phyloP scores from a whole-genome alignment of 2,888 invertebrate species.

The Drosophila anomalata region DNA sequence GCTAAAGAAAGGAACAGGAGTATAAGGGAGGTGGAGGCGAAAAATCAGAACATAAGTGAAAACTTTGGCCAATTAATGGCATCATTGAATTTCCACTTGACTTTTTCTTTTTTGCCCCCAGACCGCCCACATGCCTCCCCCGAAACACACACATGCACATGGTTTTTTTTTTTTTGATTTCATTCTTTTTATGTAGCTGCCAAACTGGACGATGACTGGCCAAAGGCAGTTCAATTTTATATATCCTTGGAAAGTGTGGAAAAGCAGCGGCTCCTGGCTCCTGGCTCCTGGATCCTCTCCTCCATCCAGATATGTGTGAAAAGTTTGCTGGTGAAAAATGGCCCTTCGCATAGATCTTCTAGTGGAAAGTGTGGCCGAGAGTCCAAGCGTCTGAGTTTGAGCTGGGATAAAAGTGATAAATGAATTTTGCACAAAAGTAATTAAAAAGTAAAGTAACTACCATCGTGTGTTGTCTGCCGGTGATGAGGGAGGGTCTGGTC shows the following conservation, averaged over 20 bases:
- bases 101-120: constrained; percentile 59
- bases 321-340: constrained; percentile 77
- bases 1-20: neutral
- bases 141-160: neutral
- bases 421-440: constrained; percentile 80
- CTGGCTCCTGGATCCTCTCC: neutral
- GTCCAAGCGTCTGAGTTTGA: constrained; percentile 56
- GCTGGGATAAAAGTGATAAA: constrained; percentile 80
- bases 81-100: constrained; percentile 81
- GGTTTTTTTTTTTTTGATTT: constrained; percentile 20
- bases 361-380: constrained; percentile 37
- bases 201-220: constrained; percentile 78
- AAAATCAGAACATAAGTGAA: constrained; percentile 80
- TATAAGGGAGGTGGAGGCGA: constrained; percentile 26
- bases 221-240: constrained; percentile 79
- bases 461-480: constrained; percentile 74
- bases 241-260: constrained; percentile 54
- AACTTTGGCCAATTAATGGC: constrained; percentile 81
- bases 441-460: constrained; percentile 79
- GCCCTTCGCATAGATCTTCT: constrained; percentile 69
- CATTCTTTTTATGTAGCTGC: constrained; percentile 56
- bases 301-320: constrained; percentile 39
- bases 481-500: constrained; percentile 19
- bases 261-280: constrained; percentile 2
- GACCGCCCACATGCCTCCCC: neutral